phyloP scores from a whole-genome alignment of 1,140 invertebrate species.

The Protaetia brevitarsis region DNA sequence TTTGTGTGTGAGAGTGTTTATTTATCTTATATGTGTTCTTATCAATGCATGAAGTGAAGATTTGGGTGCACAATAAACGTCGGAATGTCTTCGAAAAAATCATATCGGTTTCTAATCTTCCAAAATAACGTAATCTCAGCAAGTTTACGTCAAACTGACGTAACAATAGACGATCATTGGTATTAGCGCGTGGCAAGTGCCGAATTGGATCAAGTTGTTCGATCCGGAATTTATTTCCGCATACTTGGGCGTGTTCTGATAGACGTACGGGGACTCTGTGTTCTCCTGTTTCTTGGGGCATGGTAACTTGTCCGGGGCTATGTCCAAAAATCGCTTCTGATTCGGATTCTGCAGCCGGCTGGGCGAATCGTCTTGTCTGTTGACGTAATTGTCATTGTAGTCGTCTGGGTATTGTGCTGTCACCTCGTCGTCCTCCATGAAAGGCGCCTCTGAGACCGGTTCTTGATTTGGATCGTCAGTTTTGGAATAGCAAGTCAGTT shows the following conservation, averaged over 20 bases:
- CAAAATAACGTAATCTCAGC: too few species aligned
- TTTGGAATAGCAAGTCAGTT: not conserved
- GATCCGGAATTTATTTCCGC: conserved; percentile 21
- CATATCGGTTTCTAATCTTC: too few species aligned
- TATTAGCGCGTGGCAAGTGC: not conserved
- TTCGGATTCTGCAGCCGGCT: not conserved
- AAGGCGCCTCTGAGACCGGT: not conserved
- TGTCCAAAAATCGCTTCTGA: not conserved
- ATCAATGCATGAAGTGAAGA: too few species aligned
- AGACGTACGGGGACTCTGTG: not conserved
- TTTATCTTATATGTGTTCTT: not conserved
- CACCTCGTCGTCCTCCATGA: not conserved
- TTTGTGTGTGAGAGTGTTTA: not conserved
- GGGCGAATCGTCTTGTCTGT: not conserved
- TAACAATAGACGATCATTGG: not conserved
- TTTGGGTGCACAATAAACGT: not conserved
- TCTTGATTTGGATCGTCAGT: not conserved
- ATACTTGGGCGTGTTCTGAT: conserved; percentile 7
- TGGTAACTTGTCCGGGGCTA: not conserved
- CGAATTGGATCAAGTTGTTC: not conserved
- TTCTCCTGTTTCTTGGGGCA: conserved; percentile 7
- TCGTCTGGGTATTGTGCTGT: not conserved
- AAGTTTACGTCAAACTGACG: not conserved
- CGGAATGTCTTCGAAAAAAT: too few species aligned
- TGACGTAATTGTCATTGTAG: not conserved